Base-by-base conservation (phyloP, 2,888 invertebrate species). In the Didymodactylos carnosus region DNA sequence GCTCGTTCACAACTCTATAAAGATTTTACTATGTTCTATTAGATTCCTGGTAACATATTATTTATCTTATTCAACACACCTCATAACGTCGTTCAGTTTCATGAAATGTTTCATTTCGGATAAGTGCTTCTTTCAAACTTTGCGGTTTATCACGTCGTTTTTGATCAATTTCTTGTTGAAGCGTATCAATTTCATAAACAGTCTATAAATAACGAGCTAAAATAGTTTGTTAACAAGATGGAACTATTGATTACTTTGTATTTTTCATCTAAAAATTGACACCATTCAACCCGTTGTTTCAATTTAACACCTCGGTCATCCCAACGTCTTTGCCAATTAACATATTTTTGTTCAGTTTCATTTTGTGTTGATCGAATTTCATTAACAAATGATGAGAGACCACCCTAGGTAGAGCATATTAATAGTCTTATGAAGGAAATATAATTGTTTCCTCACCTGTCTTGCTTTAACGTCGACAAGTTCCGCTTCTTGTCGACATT, bases 291-390 rank as follows among this genome's bases (percentile, higher is more conserved):
- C 79, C 87, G 87, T 76, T 88, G 87, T 79, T 89, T 87, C 69
- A 89, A 81, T 73, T 85, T 85, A 76, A 86, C 85, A 80, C 87
- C 87, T 79, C 87, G 86, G 75, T 86, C 85, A 53, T 83, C 82
- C 86, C 88, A 88, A 70, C 87, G 86, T 39, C 84, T 83, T 80
- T 89, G 88, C 86, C 90, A 90, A 78, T 90, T 88, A 19, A 87
- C 1, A 62, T 62, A 35, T 35, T 29, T 62, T 19, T 8, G n/a
- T n/a, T 62, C 29, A 6, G 35, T 35, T 35, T 62, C 19, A 35
- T 62, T 25, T 35, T 62, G 62, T 62, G 29, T 35, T 13, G 25
- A 7, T 35, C n/a, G n/a, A 0, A 62, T 62, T 35, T 62, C 62
- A 62, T 29, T 35, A 35, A 62, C 11, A 35, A 62, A 62, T 62